These are phyloP conservation scores for Trinectes maculatus DNA, from an alignment of 2,113 vertebrate genomes.

Conservation along the genomic window DNA sequence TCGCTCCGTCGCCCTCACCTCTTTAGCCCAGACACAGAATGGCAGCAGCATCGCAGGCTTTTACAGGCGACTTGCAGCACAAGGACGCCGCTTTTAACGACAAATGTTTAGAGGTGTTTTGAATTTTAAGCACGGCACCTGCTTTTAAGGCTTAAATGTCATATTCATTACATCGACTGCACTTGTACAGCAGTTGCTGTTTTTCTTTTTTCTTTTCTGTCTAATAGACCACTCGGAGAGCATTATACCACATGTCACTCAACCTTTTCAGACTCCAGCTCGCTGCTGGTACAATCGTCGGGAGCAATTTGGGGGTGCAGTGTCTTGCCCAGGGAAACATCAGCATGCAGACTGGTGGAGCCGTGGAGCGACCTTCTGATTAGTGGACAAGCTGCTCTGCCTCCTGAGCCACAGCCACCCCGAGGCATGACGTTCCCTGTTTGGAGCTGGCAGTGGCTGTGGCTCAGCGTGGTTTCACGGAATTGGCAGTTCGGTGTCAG, in stretches of 20 bases:
- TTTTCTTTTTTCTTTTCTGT: too few species aligned
- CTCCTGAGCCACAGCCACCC: background rate
- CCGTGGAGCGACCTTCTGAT: background rate
- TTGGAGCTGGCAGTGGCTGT: background rate
- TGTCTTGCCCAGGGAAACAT: background rate
- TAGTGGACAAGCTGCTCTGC: background rate
- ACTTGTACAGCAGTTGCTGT: background rate
- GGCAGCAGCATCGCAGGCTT: background rate
- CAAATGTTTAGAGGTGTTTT: background rate
- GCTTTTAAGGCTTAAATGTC: background rate
- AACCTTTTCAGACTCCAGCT: background rate
- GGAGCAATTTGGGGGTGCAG: background rate
- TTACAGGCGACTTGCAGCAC: background rate
- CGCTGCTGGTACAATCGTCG: background rate
- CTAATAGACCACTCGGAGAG: background rate
- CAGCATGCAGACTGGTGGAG: background rate
- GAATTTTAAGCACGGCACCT: background rate
- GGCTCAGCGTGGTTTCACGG: background rate
- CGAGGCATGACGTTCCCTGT: background rate
- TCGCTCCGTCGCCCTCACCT: conserved; percentile 24
- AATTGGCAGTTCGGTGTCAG: background rate
- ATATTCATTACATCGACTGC: background rate
- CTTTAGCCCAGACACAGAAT: conserved; percentile 5
- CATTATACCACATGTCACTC: background rate
- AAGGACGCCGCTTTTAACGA: background rate